Base-by-base conservation (phyloP, 2,888 invertebrate genomes). In the Fragum fragum region DNA sequence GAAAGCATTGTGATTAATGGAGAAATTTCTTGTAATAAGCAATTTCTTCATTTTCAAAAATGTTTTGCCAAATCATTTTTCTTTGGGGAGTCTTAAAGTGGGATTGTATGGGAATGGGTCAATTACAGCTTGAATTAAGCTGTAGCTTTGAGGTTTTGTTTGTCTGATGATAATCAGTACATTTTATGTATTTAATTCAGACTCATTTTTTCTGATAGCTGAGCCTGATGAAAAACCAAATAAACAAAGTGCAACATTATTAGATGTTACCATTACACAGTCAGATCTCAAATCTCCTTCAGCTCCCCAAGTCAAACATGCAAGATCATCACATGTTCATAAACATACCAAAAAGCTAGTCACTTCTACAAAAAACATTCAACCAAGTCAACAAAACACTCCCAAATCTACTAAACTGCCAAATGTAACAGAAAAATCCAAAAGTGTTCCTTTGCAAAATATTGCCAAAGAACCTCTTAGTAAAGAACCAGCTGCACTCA, bases 331-430 rank as follows among this genome's bases (percentile, higher is more conserved):
- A 32, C 61, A 61, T 18, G 2, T 32, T n/a, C 29, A 28, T 6
- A 61, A 29, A 29, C 61, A 32, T 61, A 11, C 61, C 1, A 61
- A 47, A 47, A 47, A 32, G 18, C n/a, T 29, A 61, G 32, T 61
- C 16, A 32, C 32, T 29, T 6, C 29, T 18, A 32, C 26, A 61
- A 32, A 29, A 16, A 32, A 61, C n/a, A 29, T 32, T n/a, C 16
- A 2, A 6, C 3, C 29, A 26, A 61, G 18, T 61, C n/a, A 61
- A 61, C 61, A 61, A 18, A 61, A 6, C 7, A 32, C 61, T 61
- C 32, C 32, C 61, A 61, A 32, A 16, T 61, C 32, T 61, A 32
- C 3, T 28, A 61, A 61, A 32, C 29, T 61, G 61, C 61, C 61
- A 61, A 16, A 9, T 32, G 47, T 47, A 14, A 18, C 47, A 18